These are phyloP conservation scores for Ctenopoma multispine DNA, from an alignment of 2,797 vertebrate genomes.

Conservation along the genomic window DNA sequence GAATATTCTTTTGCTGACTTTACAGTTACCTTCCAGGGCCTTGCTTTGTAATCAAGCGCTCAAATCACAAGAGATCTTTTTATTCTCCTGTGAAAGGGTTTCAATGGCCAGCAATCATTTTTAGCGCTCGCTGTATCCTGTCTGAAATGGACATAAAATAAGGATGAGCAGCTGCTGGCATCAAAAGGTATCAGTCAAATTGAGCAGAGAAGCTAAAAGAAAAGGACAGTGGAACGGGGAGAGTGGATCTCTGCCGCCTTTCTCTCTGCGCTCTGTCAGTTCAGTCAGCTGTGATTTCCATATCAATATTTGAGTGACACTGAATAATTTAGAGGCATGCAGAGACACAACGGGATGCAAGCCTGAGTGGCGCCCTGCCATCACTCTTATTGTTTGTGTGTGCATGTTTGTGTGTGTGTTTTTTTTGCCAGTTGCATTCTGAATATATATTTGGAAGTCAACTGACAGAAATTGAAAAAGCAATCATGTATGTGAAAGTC, in stretches of 20 bases:
- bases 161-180: slow-evolving; percentile 64
- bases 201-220: slow-evolving; percentile 59
- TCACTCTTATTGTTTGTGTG: slow-evolving; percentile 63
- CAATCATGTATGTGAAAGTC: slow-evolving; percentile 64
- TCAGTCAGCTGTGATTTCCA: slow-evolving; percentile 87
- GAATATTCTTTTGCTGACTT: slow-evolving; percentile 22
- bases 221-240: slow-evolving; percentile 54
- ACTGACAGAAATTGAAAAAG: slow-evolving; percentile 71
- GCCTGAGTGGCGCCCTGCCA: slow-evolving; percentile 78
- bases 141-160: slow-evolving; percentile 68
- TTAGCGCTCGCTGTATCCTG: slow-evolving; percentile 28
- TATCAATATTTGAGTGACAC: slow-evolving; percentile 90
- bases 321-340: slow-evolving; percentile 86
- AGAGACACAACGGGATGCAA: slow-evolving; percentile 83
- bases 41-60: slow-evolving; percentile 37
- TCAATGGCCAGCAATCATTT: slow-evolving; percentile 40
- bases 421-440: slow-evolving; percentile 44
- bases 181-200: slow-evolving; percentile 71
- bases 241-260: slow-evolving; percentile 57
- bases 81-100: slow-evolving; percentile 19
- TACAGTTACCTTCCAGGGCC: slow-evolving; percentile 3
- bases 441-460: slow-evolving; percentile 70
- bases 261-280: slow-evolving; percentile 75
- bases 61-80: slow-evolving; percentile 48
- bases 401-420: slow-evolving; percentile 41